Percentiles rank a stretch among this genome's conserved stretches.
Conservation (phyloP, 2,113 vertebrate species). For the Proteles cristata region DNA sequence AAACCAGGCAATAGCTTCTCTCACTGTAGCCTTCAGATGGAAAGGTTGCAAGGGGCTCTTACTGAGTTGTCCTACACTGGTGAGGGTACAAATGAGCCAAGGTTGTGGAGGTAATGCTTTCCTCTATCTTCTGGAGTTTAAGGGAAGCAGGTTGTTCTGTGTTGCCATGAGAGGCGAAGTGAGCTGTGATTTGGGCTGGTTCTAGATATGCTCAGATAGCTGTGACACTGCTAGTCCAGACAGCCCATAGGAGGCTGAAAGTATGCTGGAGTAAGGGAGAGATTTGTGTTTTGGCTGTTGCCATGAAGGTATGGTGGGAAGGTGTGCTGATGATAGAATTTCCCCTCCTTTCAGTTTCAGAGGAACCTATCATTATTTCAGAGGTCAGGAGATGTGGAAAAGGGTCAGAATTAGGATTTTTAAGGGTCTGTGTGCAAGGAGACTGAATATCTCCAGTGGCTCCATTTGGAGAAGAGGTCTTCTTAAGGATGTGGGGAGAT, state of each 20-base stretch:
- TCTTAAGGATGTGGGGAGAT: background rate
- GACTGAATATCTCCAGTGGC: background rate
- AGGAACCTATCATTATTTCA: background rate
- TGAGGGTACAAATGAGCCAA: background rate
- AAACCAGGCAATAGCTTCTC: background rate
- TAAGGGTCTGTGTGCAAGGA: background rate
- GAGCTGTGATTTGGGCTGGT: background rate
- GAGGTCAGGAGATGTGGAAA: background rate
- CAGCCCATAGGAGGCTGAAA: too few species aligned
- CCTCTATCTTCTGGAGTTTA: background rate
- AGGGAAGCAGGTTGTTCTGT: background rate
- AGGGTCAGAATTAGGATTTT: background rate
- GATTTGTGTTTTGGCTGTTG: background rate
- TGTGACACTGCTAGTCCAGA: background rate
- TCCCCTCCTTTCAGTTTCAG: background rate
- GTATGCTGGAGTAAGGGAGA: background rate
- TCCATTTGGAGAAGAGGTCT: background rate
- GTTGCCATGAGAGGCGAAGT: background rate
- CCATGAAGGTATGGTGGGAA: background rate
- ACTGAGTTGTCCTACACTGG: rapidly evolving
- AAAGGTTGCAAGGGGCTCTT: background rate
- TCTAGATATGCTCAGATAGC: background rate
- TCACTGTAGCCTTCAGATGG: background rate
- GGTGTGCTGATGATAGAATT: background rate
- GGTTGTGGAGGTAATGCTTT: background rate